Percentiles rank a stretch among this genome's conserved stretches.
Conservation (phyloP, 2,797 vertebrate genomes). For the Holocentrus rufus region DNA sequence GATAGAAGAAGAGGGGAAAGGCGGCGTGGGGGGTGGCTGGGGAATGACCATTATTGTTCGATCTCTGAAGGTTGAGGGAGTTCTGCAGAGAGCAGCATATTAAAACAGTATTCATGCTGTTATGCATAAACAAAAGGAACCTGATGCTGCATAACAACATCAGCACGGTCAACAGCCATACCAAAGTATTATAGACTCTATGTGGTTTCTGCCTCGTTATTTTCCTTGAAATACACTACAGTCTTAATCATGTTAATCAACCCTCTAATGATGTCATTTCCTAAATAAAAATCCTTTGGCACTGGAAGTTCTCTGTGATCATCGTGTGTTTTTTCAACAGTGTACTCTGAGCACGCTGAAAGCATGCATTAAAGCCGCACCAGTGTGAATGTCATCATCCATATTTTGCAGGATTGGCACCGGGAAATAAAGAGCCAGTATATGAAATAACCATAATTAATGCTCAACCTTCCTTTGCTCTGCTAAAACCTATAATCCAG, state of each 20-base stretch:
- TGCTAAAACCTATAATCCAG: slow-evolving; percentile 75
- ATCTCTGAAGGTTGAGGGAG: too few relatives aligned
- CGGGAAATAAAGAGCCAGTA: slow-evolving; percentile 65
- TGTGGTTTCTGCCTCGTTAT: slow-evolving; percentile 18
- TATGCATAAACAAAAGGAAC: too few relatives aligned
- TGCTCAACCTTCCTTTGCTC: slow-evolving; percentile 66
- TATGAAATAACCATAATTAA: slow-evolving; percentile 75
- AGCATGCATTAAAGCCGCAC: slow-evolving; percentile 40
- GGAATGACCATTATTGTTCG: not conserved
- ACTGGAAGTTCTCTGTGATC: not conserved
- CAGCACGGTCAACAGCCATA: too few relatives aligned
- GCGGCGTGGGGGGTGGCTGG: not conserved
- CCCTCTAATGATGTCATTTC: not conserved
- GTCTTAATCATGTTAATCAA: slow-evolving; percentile 6
- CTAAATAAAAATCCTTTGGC: too few relatives aligned
- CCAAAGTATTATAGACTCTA: too few relatives aligned
- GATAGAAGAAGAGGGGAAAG: too few relatives aligned
- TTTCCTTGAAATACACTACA: slow-evolving; percentile 10
- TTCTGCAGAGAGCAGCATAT: not conserved
- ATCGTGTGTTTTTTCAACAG: not conserved
- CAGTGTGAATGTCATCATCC: slow-evolving; percentile 63
- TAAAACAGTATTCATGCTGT: not conserved
- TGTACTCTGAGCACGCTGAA: slow-evolving; percentile 3
- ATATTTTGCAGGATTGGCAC: slow-evolving; percentile 63
- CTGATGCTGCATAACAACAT: not conserved